These are phyloP conservation scores for Miltochrista miniata DNA, from an alignment of 2,888 invertebrate species.

Conservation along the genomic window DNA sequence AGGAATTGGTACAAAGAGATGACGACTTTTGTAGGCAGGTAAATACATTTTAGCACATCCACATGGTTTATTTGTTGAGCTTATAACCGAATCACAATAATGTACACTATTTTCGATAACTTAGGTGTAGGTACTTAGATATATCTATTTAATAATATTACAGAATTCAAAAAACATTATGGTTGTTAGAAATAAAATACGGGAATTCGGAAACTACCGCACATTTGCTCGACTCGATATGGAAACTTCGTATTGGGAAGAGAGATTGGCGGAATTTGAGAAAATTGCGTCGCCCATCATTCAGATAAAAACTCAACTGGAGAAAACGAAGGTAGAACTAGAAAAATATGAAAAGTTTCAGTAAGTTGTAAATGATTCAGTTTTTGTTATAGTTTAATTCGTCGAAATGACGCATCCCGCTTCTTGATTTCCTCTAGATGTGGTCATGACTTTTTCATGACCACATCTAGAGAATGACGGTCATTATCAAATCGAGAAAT, in stretches of 20 bases:
- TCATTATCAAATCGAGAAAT: background rate
- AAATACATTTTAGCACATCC: no score
- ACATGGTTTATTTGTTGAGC: no score
- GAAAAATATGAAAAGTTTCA: conserved; percentile 19
- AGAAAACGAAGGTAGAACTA: conserved; percentile 39
- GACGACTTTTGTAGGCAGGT: no score
- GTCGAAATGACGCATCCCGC: no score
- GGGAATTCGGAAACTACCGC: conserved; percentile 34
- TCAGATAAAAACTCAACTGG: conserved; percentile 43
- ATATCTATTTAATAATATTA: background rate
- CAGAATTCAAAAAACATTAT: conserved; percentile 22
- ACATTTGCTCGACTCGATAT: conserved; percentile 41
- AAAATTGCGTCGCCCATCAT: conserved; percentile 43
- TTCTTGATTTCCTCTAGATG: no score
- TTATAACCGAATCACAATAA: no score
- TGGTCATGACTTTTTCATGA: no score
- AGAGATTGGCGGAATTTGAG: conserved; percentile 45
- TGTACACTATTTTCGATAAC: no score
- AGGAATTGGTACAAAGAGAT: no score
- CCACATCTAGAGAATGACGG: no score
- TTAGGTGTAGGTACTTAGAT: background rate
- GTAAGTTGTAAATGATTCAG: background rate
- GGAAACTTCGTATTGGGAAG: conserved; percentile 53
- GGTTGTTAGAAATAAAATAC: conserved; percentile 50
- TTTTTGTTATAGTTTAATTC: background rate